Base-by-base conservation (phyloP, 1,140 invertebrate species). In the Pantala flavescens region DNA sequence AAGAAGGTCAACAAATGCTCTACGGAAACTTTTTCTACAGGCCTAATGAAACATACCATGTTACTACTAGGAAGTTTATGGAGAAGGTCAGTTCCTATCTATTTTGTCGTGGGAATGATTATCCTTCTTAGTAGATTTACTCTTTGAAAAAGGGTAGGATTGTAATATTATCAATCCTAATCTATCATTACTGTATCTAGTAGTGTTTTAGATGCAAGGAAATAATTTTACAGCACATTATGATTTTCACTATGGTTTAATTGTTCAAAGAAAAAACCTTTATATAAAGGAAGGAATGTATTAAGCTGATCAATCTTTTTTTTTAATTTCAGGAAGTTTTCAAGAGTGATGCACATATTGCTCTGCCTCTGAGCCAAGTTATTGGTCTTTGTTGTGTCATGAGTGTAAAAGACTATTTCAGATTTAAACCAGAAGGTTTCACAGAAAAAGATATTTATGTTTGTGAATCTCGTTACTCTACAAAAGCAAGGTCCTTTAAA, bases 381-480 rank as follows among this genome's bases (percentile, higher is more conserved):
- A 85, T 91, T n/a, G 96, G 96, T 5, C 89, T 92, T 77, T 99
- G 97, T 82, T 95, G 90, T 81, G 95, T 99, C 19, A 89, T 99
- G 86, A 94, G 91, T 81, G 93, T 98, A 0, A 96, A 95, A 79
- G 96, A 99, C 80, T 99, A 98, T 83, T 95, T 98, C 80, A 93
- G 94, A 79, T 89, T 89, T 80, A 88, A 88, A 77, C 95, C 96
- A 0, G 91, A 95, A 84, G 91, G 89, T 80, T 94, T 96, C 81
- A 86, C 89, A 0, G 95, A 97, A 75, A 96, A 96, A 81, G 97
- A 99, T 84, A 92, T 99, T 0, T 99, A 94, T 81, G 96, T 99
- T 0, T 98, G 97, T 82, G 97, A 99, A 84, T 97, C 94, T 19
- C 87, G 96, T 14, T 99, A 99, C 82, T 94, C 90, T 76, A 90